Evolutionary conservation across 2,888 invertebrate species (phyloP).

Genomic region (Neocrepidodera transversa): DNA sequence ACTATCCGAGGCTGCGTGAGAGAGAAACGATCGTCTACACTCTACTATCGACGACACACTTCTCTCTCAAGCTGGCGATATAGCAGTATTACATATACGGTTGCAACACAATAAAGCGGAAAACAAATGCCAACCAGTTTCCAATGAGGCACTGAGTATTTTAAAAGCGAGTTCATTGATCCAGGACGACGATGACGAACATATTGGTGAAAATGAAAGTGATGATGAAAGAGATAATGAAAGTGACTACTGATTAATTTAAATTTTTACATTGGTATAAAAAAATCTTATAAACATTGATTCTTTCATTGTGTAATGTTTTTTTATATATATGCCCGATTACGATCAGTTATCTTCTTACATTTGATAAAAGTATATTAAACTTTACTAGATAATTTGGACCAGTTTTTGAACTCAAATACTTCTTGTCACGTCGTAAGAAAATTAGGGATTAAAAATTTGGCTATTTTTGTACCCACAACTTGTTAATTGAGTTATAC

Average conservation of each 20-base stretch:
- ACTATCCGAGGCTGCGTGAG: too few relatives aligned
- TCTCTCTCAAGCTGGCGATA: too few relatives aligned
- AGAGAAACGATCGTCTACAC: too few relatives aligned
- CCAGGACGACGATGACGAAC: not conserved
- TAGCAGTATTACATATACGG: too few relatives aligned
- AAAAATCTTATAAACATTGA: not conserved
- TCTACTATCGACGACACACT: too few relatives aligned
- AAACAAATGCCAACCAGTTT: too few relatives aligned
- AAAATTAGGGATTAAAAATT: too few relatives aligned
- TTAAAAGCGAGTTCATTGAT: not conserved
- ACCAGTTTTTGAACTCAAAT: not conserved
- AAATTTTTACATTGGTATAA: not conserved
- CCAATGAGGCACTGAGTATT: not conserved
- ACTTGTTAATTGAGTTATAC: too few relatives aligned
- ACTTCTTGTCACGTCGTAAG: not conserved
- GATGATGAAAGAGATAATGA: not conserved
- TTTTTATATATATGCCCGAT: too few relatives aligned
- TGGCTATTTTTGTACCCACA: too few relatives aligned
- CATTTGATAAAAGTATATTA: not conserved
- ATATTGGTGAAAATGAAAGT: not conserved
- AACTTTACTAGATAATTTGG: not conserved
- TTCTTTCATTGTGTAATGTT: too few relatives aligned
- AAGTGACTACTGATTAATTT: not conserved
- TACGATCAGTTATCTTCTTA: not conserved
- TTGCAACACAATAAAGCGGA: not conserved